Base-by-base conservation (phyloP, 2,888 invertebrate species). In the Lypha dubia region DNA sequence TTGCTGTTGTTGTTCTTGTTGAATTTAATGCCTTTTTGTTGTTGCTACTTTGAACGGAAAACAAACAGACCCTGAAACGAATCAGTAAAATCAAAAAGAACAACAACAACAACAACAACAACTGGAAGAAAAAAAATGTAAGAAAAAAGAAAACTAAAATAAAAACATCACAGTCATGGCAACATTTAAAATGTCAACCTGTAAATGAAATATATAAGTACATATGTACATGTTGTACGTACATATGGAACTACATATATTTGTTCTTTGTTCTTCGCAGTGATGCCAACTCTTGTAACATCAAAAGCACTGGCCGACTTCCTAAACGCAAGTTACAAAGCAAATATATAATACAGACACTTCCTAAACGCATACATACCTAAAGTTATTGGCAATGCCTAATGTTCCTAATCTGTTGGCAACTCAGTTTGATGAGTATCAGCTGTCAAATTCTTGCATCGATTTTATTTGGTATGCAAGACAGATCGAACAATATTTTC, bases 1-100 rank as follows among this genome's bases (percentile, higher is more conserved):
- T 82, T 82, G 32, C 58, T 63, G 35, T 56, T 68, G 28, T 46
- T 63, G 56, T 51, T 28, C n/a, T 51, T 58, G 46, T 41, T 63
- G 62, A 49, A 24, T 65, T 60, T 32, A 53, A 75, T 58, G 35
- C 22, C 28, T 24, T 73, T 77, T 67, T 75, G 56, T 65, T 70
- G 56, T 53, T 83, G 79, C 68, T 75, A 24, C 41, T 65, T 60
- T 49, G 32, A 65, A 79, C 84, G 84, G 81, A 79, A 80, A 84
- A 51, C 81, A 84, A 81, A 68, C 81, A 81, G 84, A 84, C 84
- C 84, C 84, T 84, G 84, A 84, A 84, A 84, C 70, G 67, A 79
- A 75, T 83, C 56, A 65, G 32, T 28, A 38, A 60, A 28, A 83
- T 24, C 28, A 35, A 44, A 44, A 62, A 56, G 13, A 79, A 67